These are phyloP conservation scores for Ranitomeya imitator DNA, from an alignment of 2,113 vertebrate species.

Conservation along the genomic window DNA sequence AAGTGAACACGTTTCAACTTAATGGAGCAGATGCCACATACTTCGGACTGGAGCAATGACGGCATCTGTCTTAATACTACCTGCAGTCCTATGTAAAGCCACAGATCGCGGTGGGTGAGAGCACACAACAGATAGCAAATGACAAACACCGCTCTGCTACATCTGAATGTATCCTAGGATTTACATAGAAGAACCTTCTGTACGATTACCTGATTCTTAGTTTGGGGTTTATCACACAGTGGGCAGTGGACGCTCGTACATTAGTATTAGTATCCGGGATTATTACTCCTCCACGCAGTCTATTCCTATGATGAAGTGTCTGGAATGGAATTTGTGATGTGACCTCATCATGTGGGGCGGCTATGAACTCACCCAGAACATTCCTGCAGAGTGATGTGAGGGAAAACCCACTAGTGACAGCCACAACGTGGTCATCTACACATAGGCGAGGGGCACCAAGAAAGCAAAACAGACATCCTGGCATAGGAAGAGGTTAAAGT, in stretches of 20 bases:
- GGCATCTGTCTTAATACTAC: too few relatives aligned
- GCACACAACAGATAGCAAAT: not conserved
- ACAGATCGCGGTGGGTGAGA: too few relatives aligned
- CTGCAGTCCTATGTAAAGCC: too few relatives aligned
- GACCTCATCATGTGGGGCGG: not conserved
- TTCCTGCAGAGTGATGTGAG: slow-evolving; percentile 6
- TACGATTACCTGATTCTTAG: not conserved
- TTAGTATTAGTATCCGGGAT: too few relatives aligned
- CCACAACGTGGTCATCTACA: not conserved
- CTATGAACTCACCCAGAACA: not conserved
- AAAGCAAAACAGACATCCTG: not conserved
- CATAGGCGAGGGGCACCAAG: not conserved
- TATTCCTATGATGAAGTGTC: not conserved
- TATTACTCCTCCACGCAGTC: not conserved
- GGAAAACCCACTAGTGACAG: not conserved
- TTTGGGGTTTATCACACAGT: not conserved
- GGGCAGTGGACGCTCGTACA: too few relatives aligned
- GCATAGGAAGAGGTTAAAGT: not conserved
- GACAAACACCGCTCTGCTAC: not conserved
- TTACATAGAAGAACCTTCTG: not conserved
- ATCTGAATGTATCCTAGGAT: not conserved
- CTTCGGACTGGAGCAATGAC: too few relatives aligned
- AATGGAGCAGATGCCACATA: too few relatives aligned
- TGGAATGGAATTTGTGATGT: not conserved
- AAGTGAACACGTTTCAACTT: too few relatives aligned